Conservation (phyloP, 2,888 invertebrate genomes). For the Carcina quercana region DNA sequence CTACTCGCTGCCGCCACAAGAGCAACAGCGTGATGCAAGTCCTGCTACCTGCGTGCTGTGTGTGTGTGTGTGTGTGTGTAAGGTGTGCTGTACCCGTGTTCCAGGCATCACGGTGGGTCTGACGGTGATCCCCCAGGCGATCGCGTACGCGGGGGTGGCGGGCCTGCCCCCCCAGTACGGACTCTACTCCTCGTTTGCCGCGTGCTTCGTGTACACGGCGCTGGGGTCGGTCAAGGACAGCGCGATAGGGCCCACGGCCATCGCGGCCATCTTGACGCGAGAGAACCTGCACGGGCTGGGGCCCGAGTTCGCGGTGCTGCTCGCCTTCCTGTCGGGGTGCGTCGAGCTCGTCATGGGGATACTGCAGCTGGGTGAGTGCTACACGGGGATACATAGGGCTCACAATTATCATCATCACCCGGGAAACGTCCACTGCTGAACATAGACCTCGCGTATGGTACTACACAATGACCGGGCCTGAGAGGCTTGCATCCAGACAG, state of each 20-base stretch:
- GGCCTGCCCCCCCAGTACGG: constrained; percentile 87
- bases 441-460: too few relatives aligned
- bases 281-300: constrained; percentile 82
- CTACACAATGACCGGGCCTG: too few relatives aligned
- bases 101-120: constrained; percentile 79
- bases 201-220: constrained; percentile 92
- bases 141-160: constrained; percentile 87
- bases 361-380: constrained; percentile 78
- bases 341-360: constrained; percentile 83
- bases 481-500: too few relatives aligned
- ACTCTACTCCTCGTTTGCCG: constrained; percentile 95
- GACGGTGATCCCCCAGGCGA: constrained; percentile 89
- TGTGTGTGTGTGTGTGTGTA: too few relatives aligned
- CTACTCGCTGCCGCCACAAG: too few relatives aligned
- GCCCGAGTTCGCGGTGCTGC: constrained; percentile 81
- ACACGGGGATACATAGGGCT: too few relatives aligned
- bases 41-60: too few relatives aligned
- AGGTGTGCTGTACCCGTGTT: too few relatives aligned
- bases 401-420: too few relatives aligned
- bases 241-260: constrained; percentile 82
- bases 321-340: constrained; percentile 81
- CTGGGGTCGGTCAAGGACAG: constrained; percentile 82
- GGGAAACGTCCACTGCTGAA: too few relatives aligned
- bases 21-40: too few relatives aligned
- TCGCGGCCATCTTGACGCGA: constrained; percentile 85